Evolutionary conservation across 2,888 invertebrate genomes (phyloP), one percentile per base, ranked within the genome.

Genomic region (Mimas tiliae): DNA sequence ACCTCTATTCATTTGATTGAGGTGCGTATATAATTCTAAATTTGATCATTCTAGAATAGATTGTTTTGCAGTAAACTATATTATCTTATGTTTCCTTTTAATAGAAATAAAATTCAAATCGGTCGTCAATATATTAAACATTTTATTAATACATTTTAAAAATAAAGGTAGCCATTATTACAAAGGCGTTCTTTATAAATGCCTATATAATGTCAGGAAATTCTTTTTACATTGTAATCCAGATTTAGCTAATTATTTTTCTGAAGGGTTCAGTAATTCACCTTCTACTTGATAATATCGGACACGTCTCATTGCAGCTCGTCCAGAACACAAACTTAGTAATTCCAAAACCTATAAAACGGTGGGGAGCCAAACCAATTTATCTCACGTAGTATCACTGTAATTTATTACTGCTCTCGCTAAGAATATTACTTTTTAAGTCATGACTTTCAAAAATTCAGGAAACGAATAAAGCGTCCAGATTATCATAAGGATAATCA

Each of bases 361-460:
- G 70, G 68, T 63, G 65, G 66, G 64, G 47, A 53, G 71, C 67
- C 73, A 65, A 73, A 75, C 70, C 73, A 75, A 81, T 81, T 79
- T 80, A 75, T 77, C 75, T 75, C 72, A 70, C 70, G 72, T 72
- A 73, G 72, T 73, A 72, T 73, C 67, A 69, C 68, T 69, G 67
- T 72, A 72, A 74, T 74, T 72, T 74, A 78, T 72, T 75, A 72
- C 67, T 67, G n/a, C 63, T 63, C 66, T 53, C 45, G 62, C 52
- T 19, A 68, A 67, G 50, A 63, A 65, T 65, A 70, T 65, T 66
- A 63, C 66, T 63, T 63, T 66, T 62, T 45, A 63, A 66, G 33
- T 53, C 66, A 47, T 66, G 65, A 65, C 34, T 66, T 62, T 66
- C 62, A 47, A 21, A 42, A 51, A 53, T 48, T 33, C 0, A 47